Base-by-base conservation (phyloP, 2,113 vertebrate species). In the Gallinago paraguaiae region DNA sequence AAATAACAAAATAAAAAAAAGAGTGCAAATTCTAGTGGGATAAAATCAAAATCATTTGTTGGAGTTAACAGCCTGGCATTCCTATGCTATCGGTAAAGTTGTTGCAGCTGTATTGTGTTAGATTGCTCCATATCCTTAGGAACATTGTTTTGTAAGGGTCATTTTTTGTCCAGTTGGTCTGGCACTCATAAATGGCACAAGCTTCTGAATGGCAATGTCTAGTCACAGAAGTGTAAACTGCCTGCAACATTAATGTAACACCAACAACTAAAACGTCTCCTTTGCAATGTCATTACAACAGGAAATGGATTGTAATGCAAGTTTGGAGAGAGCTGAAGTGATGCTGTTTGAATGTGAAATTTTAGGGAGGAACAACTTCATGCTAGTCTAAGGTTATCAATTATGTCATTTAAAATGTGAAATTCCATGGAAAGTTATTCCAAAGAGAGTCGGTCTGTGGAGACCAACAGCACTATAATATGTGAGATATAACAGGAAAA, bases 401-500 rank as follows among this genome's bases (percentile, higher is more conserved):
- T 86, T 68, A 86, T 35, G 20, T 57, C 22, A 81, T 70, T 94
- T 92, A 56, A 81, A 88, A 90, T 61, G 69, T 65, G 86, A 84
- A 90, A 82, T 79, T 69, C 57, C 16, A 4, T 72, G 50, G 43
- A 76, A 96, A 80, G 51, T 50, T 82, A 15, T 79, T 91, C 86
- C 77, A 69, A 72, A 50, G 88, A 88, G 59, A 84, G 48, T 33
- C 87, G 39, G 46, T 74, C 70, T 85, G 30, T 82, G 86, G 54
- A 84, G 59, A 88, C 64, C 84, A 78, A 53, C n/a, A 69, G 50
- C 45, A 33, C 71, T 87, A 4, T 54, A 59, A 54, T 59, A 65
- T 57, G 65, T 80, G 70, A 79, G 77, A 76, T 92, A 17, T 39
- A 95, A 92, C 78, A 91, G 74, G 81, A 94, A 87, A 96, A 87